phyloP scores from a whole-genome alignment of 2,113 vertebrate species.

The Hippopotamus amphibius region DNA sequence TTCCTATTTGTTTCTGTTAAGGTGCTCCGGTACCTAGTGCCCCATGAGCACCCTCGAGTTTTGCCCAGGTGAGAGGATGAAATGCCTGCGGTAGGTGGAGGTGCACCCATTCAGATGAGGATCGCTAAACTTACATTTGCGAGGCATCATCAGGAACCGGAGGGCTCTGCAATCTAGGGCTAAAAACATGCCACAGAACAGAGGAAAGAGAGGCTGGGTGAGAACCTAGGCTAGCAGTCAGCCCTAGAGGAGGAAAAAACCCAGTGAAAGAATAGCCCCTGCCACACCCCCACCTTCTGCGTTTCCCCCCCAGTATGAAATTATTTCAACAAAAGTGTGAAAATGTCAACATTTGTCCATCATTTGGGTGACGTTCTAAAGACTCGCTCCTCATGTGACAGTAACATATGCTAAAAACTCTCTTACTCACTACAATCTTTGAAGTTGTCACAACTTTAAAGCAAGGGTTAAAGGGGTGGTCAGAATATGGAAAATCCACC shows the following conservation, averaged over 20 bases:
- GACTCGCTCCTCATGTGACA: background rate
- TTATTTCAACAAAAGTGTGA: background rate
- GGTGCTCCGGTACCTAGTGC: background rate
- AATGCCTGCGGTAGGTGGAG: background rate
- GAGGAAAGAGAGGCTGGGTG: background rate
- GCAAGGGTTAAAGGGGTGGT: background rate
- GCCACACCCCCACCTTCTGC: background rate
- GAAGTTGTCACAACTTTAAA: background rate
- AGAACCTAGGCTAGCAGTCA: background rate
- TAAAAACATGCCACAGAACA: background rate
- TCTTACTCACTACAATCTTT: background rate
- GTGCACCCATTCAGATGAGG: background rate
- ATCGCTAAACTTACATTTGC: background rate
- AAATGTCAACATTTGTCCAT: background rate
- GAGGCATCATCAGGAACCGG: background rate
- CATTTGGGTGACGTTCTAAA: background rate
- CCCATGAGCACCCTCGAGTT: background rate
- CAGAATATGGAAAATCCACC: background rate
- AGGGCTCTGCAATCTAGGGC: background rate
- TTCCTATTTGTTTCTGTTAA: background rate
- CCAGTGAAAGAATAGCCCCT: background rate
- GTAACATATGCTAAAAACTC: background rate
- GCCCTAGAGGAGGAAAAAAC: background rate
- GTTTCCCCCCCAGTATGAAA: background rate
- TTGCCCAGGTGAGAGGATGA: background rate